These are phyloP conservation scores for Pammene aurita DNA, from an alignment of 2,888 invertebrate species.

Conservation along the genomic window DNA sequence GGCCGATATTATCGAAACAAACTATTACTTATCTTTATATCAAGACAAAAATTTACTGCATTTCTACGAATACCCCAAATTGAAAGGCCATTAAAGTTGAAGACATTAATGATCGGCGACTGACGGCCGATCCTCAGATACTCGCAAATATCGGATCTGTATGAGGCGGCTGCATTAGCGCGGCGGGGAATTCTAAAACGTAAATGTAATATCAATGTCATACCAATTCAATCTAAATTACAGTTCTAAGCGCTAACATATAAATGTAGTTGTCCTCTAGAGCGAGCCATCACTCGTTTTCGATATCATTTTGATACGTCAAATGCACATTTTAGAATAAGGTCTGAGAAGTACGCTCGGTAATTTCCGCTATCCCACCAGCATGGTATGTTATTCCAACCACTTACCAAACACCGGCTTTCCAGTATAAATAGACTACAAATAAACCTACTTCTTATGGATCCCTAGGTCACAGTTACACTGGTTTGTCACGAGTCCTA, in stretches of 20 bases:
- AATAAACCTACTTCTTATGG: background rate
- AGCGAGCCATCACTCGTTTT: background rate
- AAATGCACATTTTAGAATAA: slow-evolving; percentile 12
- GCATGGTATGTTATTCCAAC: slow-evolving; percentile 3
- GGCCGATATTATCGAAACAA: no score
- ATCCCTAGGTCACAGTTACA: background rate
- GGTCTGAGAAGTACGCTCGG: slow-evolving; percentile 49
- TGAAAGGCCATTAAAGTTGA: slow-evolving; percentile 17
- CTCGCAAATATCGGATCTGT: slow-evolving; percentile 49
- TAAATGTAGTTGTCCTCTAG: background rate
- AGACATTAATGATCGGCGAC: slow-evolving; percentile 38
- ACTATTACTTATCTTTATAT: no score
- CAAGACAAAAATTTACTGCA: no score
- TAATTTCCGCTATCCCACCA: slow-evolving; percentile 69
- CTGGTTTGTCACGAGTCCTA: background rate
- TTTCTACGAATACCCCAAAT: background rate
- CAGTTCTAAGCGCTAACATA: background rate
- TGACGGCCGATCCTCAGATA: slow-evolving; percentile 13
- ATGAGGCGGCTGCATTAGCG: slow-evolving; percentile 53
- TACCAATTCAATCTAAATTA: background rate
- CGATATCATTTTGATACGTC: slow-evolving; percentile 1
- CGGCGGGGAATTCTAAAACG: slow-evolving; percentile 32
- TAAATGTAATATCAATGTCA: background rate
- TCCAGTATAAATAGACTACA: background rate
- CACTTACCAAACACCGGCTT: background rate